Conservation (phyloP, 2,888 invertebrate species). For the Hydrotaea cyrtoneurina region DNA sequence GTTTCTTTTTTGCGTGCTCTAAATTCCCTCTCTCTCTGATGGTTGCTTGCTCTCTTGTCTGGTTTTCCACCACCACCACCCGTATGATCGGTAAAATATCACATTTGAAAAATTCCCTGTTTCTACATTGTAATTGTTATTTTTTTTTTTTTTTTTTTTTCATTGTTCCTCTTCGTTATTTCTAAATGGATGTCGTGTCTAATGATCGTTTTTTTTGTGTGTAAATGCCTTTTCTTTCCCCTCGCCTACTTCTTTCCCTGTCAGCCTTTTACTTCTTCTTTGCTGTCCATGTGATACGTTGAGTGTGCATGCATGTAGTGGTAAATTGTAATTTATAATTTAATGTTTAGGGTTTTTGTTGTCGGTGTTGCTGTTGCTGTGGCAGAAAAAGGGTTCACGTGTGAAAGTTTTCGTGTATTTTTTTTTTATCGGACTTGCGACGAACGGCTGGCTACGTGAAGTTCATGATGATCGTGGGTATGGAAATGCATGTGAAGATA, state of each 20-base stretch:
- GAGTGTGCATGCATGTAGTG: background rate
- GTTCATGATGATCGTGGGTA: slow-evolving; percentile 49
- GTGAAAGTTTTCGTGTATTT: slow-evolving; percentile 38
- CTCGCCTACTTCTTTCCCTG: slow-evolving; percentile 8
- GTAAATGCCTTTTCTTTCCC: slow-evolving; percentile 19
- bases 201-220: slow-evolving; percentile 52
- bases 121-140: slow-evolving; percentile 25
- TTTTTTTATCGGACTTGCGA: slow-evolving; percentile 30
- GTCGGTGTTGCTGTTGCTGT: too few species aligned
- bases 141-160: too few species aligned
- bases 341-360: background rate
- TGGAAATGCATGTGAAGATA: background rate
- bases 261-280: background rate
- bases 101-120: slow-evolving; percentile 19
- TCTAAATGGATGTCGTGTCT: slow-evolving; percentile 58
- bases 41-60: background rate
- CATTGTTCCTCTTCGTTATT: background rate
- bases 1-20: slow-evolving; percentile 55
- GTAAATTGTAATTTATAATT: slow-evolving; percentile 47
- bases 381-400: slow-evolving; percentile 53
- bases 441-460: slow-evolving; percentile 22
- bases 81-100: background rate
- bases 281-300: background rate
- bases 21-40: slow-evolving; percentile 30
- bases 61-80: background rate